Evolutionary conservation across 2,888 invertebrate species (phyloP), one percentile per base, ranked within the genome.

Genomic region (Agrotis clavis): DNA sequence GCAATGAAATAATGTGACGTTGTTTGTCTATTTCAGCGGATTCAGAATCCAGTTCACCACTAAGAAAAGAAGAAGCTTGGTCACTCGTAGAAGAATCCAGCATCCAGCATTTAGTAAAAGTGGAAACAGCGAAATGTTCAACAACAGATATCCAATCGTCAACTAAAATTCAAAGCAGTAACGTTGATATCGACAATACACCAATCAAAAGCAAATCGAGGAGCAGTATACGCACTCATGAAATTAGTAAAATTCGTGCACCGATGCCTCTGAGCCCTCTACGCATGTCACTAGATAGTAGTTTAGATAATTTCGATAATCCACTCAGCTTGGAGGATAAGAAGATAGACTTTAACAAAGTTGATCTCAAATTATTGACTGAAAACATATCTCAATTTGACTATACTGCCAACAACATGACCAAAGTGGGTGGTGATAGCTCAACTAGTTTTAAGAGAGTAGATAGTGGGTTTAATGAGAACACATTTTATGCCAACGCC

Each of bases 291-390:
- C 75, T 96, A 84, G 96, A 96, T 87, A 91, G 79, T 88, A 96
- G 96, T 71, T 87, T 94, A 89, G 95, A 95, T 70, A 90, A 84
- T 89, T 88, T 87, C 11, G 93, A 94, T 64, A 94, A 94, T 79
- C 91, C 92, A 16, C 91, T 94, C 2, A 89, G 86, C 77, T 89
- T 95, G 83, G 95, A 96, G 81, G 89, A 94, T 79, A 95, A 94
- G 78, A 95, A 95, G 81, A 92, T 95, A 90, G 95, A 96, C 84
- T 96, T 96, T 86, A 94, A 93, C 83, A 93, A 88, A 11, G 92
- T 96, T 88, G 95, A 96, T 95, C 95, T 95, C 93, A 95, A 95
- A 80, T 92, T 94, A 85, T 92, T 96, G 92, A 94, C 94, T 93
- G 94, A 94, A 81, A 94, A 92, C 78, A 87, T 91, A 84, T 91